Base-by-base conservation (phyloP, 2,113 vertebrate genomes). In the Nothoprocta pentlandii region DNA sequence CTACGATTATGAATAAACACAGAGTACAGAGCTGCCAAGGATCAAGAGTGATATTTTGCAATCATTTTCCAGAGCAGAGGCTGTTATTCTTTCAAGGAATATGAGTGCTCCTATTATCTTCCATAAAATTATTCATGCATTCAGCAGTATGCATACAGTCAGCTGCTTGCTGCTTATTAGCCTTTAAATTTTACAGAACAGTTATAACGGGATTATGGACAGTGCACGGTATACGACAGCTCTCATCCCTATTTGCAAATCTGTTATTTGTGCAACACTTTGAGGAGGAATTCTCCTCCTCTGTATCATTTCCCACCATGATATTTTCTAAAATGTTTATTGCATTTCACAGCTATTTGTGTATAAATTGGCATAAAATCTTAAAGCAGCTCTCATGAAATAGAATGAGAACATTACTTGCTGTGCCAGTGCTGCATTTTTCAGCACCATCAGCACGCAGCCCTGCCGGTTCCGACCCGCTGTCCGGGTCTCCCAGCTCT, bases 321-420 rank as follows among this genome's bases (percentile, higher is more conserved):
- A 61, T 44, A 74, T 74, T 74, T 74, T 81, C 66, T 91, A 78
- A 79, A 81, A 78, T 74, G 64, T 15, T 23, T 49, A 16, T 89
- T 89, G 88, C 78, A 82, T 81, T 91, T 95, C 71, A 91, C 46
- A 80, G 84, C 76, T 67, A 80, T 80, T 87, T 87, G 81, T 87
- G 90, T 63, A 87, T 80, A 90, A 87, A 83, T 89, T 68, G 66
- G 84, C 80, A 91, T 82, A 63, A 93, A 93, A 85, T 74, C 94
- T 89, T 59, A 85, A 89, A 82, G 81, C 73, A 90, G 58, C 42
- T 88, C 59, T 71, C 83, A 63, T 54, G 44, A 93, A 91, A 82
- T 69, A 61, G 85, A 91, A 91, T 78, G 47, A 74, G 88, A 88
- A 64, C 26, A 20, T 59, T 62, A 53, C n/a, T 68, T 68, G 25